Conservation (phyloP, 2,113 vertebrate species). For the Phalacrocorax pelagicus region DNA sequence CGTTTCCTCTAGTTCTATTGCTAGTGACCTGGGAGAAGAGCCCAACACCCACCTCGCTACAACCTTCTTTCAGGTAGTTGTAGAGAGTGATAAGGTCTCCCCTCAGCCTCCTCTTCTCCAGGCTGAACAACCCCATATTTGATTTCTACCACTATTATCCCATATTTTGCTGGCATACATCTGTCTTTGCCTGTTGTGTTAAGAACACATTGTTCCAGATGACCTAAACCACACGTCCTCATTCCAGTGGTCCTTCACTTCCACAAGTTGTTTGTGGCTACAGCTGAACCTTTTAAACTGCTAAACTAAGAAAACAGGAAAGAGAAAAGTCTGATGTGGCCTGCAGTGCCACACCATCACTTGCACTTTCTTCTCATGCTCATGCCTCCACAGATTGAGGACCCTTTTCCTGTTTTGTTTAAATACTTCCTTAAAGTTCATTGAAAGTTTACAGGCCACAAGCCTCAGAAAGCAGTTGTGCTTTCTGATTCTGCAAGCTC, state of each 20-base stretch:
- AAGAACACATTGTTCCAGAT: not conserved
- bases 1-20: too few species aligned
- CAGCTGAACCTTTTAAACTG: not conserved
- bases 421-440: constrained; percentile 30
- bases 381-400: not conserved
- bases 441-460: constrained; percentile 11
- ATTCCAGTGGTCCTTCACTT: not conserved
- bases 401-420: constrained; percentile 54
- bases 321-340: not conserved
- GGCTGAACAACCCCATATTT: not conserved
- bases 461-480: not conserved
- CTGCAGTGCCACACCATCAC: not conserved
- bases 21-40: too few species aligned
- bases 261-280: not conserved
- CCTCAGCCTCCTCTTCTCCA: too few species aligned
- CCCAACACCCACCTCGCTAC: too few species aligned
- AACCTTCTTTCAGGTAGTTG: too few species aligned
- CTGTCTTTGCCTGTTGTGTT: not conserved
- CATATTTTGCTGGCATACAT: not conserved
- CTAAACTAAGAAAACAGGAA: constrained; percentile 11
- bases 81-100: too few species aligned
- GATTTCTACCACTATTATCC: not conserved
- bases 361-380: constrained; percentile 44
- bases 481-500: not conserved
- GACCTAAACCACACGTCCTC: not conserved